Conservation (phyloP, 2,113 vertebrate species). For the Hystrix brachyura region DNA sequence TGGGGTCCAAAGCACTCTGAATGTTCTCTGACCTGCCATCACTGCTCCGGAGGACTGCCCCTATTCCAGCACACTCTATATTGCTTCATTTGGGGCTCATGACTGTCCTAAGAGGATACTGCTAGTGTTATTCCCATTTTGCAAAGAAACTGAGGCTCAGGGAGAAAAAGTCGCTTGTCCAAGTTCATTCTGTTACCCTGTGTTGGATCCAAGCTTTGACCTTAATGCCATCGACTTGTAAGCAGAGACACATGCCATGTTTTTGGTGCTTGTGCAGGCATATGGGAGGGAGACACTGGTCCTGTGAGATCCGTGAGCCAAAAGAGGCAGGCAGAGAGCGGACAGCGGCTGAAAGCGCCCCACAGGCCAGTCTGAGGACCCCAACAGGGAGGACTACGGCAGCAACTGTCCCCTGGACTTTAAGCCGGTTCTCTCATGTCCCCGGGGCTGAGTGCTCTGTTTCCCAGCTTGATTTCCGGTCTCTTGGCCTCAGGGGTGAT, state of each 20-base stretch:
- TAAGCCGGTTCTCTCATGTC: neutral
- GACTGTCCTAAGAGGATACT: neutral
- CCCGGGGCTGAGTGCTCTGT: neutral
- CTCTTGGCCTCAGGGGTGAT: neutral
- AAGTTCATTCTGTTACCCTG: neutral
- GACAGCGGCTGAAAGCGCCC: neutral
- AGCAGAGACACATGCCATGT: rapidly evolving
- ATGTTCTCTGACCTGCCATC: neutral
- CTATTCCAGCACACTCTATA: rapidly evolving
- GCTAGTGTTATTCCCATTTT: neutral
- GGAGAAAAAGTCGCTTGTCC: neutral
- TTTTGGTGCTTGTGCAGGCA: neutral
- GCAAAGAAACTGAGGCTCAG: neutral
- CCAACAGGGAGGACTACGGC: rapidly evolving
- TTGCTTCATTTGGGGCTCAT: neutral
- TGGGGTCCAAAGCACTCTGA: rapidly evolving
- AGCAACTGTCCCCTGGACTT: neutral
- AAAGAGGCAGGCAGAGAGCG: neutral
- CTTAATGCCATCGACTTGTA: neutral
- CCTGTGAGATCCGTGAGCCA: neutral
- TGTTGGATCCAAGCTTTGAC: neutral
- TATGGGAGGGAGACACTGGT: neutral
- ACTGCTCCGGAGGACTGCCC: neutral
- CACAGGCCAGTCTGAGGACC: neutral
- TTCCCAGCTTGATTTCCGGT: neutral